phyloP scores from a whole-genome alignment of 2,888 invertebrate species.

The Hoplodrina blanda region DNA sequence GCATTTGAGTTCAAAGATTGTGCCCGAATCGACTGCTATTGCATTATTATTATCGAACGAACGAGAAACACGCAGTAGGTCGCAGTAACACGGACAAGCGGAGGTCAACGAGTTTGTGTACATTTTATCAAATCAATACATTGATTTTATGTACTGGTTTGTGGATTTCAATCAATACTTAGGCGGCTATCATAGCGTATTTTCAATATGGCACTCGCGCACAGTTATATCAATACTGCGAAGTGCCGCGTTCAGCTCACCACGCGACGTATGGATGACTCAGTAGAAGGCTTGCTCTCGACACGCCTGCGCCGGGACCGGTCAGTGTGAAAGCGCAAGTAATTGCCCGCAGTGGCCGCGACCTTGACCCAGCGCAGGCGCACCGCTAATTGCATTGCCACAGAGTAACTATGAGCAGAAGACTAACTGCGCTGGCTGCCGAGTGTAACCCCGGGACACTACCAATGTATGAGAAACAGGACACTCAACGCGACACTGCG shows the following conservation, averaged over 20 bases:
- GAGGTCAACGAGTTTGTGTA: background rate
- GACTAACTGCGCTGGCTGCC: too few relatives aligned
- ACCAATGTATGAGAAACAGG: too few relatives aligned
- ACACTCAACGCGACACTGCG: too few relatives aligned
- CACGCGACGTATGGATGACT: too few relatives aligned
- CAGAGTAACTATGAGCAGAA: background rate
- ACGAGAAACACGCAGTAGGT: background rate
- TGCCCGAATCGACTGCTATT: background rate
- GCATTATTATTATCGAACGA: background rate
- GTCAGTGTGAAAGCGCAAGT: constrained; percentile 26
- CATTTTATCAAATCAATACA: too few relatives aligned
- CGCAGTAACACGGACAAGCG: background rate
- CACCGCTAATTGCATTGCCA: background rate
- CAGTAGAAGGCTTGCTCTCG: background rate
- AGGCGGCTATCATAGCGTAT: too few relatives aligned
- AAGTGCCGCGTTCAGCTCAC: too few relatives aligned
- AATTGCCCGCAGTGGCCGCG: background rate
- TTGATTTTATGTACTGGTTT: too few relatives aligned
- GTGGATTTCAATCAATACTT: too few relatives aligned
- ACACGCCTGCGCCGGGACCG: background rate
- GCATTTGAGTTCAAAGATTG: constrained; percentile 11
- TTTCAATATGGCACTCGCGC: too few relatives aligned
- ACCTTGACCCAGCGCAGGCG: constrained; percentile 19
- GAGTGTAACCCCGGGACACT: too few relatives aligned
- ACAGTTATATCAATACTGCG: too few relatives aligned